phyloP scores from a whole-genome alignment of 2,888 invertebrate species.

The Cataglyphis rosenhaueri region DNA sequence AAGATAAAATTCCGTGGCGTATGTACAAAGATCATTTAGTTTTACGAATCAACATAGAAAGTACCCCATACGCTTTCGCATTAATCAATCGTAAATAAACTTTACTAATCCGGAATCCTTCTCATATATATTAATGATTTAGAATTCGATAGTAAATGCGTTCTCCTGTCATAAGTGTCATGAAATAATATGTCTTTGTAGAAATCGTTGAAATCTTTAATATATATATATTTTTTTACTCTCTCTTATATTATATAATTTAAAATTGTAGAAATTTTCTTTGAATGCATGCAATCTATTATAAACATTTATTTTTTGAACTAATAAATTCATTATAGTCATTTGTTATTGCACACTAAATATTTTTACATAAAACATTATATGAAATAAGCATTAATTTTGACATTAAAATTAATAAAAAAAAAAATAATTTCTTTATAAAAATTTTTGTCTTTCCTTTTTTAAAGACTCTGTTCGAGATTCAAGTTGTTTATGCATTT shows the following conservation, averaged over 20 bases:
- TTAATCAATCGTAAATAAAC: slow-evolving; percentile 49
- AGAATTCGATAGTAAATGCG: slow-evolving; percentile 24
- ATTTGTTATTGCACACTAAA: background rate
- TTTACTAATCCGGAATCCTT: background rate
- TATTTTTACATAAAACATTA: slow-evolving; percentile 4
- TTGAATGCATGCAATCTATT: background rate
- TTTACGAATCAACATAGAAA: slow-evolving; percentile 70
- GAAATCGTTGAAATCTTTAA: background rate
- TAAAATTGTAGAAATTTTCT: background rate
- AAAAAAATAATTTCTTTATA: background rate
- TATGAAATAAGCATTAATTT: background rate
- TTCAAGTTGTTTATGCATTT: slow-evolving; percentile 48
- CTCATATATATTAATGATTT: slow-evolving; percentile 53
- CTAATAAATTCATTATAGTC: background rate
- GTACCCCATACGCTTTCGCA: slow-evolving; percentile 59
- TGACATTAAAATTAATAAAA: background rate
- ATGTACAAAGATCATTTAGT: slow-evolving; percentile 31
- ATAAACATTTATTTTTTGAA: background rate
- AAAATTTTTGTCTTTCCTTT: slow-evolving; percentile 11
- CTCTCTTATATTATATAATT: background rate
- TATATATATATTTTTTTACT: background rate
- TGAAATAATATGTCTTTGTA: background rate
- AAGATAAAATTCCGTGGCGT: slow-evolving; percentile 8
- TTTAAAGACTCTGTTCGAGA: background rate
- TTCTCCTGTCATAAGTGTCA: background rate